Conservation (phyloP, 2,113 vertebrate genomes). For the Elaphurus davidianus region DNA sequence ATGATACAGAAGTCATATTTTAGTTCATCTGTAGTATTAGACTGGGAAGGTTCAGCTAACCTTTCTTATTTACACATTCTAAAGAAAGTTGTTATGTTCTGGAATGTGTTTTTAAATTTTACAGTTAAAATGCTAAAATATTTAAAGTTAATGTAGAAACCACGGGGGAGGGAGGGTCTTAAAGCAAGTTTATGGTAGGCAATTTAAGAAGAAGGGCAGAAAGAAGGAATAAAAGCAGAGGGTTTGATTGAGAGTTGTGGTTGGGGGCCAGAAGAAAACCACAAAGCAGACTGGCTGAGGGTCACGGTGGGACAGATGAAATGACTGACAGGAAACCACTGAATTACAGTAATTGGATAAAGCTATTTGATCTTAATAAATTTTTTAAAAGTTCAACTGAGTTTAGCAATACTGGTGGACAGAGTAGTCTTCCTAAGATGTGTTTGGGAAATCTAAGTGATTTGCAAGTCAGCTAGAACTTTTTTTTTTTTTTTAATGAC, state of each 20-base stretch:
- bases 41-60: background rate
- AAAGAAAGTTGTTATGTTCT: conserved; percentile 25
- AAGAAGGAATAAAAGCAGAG: background rate
- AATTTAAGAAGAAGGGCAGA: background rate
- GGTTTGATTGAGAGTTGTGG: background rate
- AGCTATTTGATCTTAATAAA: background rate
- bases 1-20: background rate
- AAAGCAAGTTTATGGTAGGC: background rate
- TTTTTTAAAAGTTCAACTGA: conserved; percentile 5
- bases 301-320: background rate
- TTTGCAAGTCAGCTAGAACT: background rate
- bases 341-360: background rate
- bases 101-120: conserved; percentile 21
- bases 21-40: background rate
- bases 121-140: background rate
- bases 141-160: conserved; percentile 21
- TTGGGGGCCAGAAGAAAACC: background rate
- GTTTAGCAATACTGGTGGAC: background rate
- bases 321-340: background rate
- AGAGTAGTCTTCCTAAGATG: conserved; percentile 21
- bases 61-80: conserved; percentile 30
- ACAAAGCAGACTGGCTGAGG: background rate
- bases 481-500: background rate
- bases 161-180: background rate
- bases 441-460: conserved; percentile 23